A percentile compares a stretch with the other conserved stretches of the same genome.
Conservation (phyloP, 2,797 vertebrate genomes). For the Crenuchus spilurus region DNA sequence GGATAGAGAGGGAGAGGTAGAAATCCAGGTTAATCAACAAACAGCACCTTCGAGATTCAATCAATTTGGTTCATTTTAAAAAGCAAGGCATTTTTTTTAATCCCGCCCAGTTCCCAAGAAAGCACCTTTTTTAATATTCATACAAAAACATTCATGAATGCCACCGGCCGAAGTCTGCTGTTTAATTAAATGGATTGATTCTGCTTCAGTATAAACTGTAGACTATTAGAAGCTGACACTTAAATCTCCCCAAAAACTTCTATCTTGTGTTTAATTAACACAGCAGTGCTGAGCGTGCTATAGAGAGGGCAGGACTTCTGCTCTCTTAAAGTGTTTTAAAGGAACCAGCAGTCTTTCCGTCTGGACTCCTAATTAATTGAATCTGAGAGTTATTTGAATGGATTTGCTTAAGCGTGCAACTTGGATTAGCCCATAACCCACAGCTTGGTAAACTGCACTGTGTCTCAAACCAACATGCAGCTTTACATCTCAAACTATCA, state of each 20-base stretch:
- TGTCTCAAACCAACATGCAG: slow-evolving; percentile 20
- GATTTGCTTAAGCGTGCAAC: slow-evolving; percentile 71
- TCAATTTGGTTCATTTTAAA: slow-evolving; percentile 12
- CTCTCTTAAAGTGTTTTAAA: slow-evolving; percentile 42
- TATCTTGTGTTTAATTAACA: slow-evolving; percentile 37
- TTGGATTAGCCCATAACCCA: slow-evolving; percentile 65
- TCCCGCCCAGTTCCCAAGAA: not conserved
- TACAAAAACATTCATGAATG: not conserved
- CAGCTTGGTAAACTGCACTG: not conserved
- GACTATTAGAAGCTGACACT: slow-evolving; percentile 27
- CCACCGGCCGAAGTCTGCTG: slow-evolving; percentile 11
- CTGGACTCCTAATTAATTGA: slow-evolving; percentile 69
- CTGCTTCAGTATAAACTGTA: slow-evolving; percentile 28
- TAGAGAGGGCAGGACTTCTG: slow-evolving; percentile 34
- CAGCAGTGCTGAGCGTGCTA: slow-evolving; percentile 20
- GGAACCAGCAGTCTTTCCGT: slow-evolving; percentile 58
- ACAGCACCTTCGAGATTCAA: slow-evolving; percentile 9
- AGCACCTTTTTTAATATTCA: slow-evolving; percentile 14
- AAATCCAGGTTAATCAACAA: slow-evolving; percentile 30
- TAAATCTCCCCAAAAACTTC: slow-evolving; percentile 38
- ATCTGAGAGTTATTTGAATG: slow-evolving; percentile 75
- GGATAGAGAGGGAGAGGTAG: not conserved
- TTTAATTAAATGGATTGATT: slow-evolving; percentile 49
- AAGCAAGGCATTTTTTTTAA: slow-evolving; percentile 1
- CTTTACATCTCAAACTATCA: slow-evolving; percentile 20